Evolutionary conservation across 2,888 invertebrate species (phyloP), one percentile per base, ranked within the genome.

Genomic region (Nematopogon swammerdamellus): DNA sequence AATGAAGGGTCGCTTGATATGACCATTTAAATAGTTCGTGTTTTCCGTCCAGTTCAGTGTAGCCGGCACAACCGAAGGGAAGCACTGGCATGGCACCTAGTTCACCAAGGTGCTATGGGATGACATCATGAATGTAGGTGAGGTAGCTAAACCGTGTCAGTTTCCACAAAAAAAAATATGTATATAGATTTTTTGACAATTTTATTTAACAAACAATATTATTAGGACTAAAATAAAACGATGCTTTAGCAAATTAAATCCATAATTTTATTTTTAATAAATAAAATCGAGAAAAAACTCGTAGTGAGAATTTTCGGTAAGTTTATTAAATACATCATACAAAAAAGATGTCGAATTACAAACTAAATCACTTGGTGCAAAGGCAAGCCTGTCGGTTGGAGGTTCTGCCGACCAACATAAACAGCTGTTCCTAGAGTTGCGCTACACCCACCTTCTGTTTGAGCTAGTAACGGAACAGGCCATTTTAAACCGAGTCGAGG

Each of bases 361-460:
- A 77, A 79, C 77, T 77, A 77, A 80, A 77, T 79, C 79, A 80
- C 80, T 79, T 79, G 76, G 77, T 79, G 80, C 77, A 73, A 77
- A 75, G 79, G 79, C 77, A 77, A 79, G 77, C 75, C 76, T 72
- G 70, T 70, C 72, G 74, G 71, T 72, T 64, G 59, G 65, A 63
- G 66, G 65, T 63, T 60, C 59, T 64, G 61, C 61, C 63, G 61
- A 58, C 14, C 44, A 19, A 25, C 47, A 36, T 36, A 4, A 14
- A 36, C 36, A 14, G n/a, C n/a, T 36, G 8, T 36, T 36, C 36
- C 36, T 36, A 36, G 36, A 8, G 14, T 25, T 36, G 36, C 36
- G 46, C 46, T 46, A 54, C 53, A 49, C 50, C 56, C 58, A 56
- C 49, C 59, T 59, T 56, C 59, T 64, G 63, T 61, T 65, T 62